A percentile compares a stretch with the other conserved stretches of the same genome.
These are phyloP conservation scores for Aplocera efformata DNA, from an alignment of 2,888 invertebrate species.

Conservation along the genomic window DNA sequence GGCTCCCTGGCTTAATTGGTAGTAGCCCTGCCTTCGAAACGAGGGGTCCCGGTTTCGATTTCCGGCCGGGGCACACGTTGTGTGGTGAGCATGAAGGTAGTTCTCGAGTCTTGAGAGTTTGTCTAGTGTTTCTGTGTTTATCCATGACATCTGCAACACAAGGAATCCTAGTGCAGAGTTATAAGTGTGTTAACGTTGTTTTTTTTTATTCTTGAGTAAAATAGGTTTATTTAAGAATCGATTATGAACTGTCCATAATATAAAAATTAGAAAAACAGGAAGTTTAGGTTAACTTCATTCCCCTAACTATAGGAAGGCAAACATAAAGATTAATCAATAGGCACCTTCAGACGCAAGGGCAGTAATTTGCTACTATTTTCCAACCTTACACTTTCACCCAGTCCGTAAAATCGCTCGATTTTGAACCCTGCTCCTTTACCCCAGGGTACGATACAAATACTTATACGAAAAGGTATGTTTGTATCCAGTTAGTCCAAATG, in stretches of 20 bases:
- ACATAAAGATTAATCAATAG: slow-evolving; percentile 36
- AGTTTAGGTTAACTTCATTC: slow-evolving; percentile 4
- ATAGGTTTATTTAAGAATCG: no score
- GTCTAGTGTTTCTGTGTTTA: no score
- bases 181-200: no score
- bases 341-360: slow-evolving; percentile 33
- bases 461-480: slow-evolving; percentile 12
- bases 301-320: slow-evolving; percentile 31
- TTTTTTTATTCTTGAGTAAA: no score
- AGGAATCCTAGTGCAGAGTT: no score
- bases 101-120: no score
- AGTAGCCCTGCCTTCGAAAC: no score
- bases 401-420: background rate
- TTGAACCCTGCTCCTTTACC: background rate
- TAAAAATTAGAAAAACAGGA: slow-evolving; percentile 1
- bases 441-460: background rate
- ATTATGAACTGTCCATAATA: background rate
- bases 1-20: no score
- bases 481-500: slow-evolving; percentile 33
- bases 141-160: no score
- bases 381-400: slow-evolving; percentile 9
- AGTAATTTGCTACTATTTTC: slow-evolving; percentile 36
- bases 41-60: no score
- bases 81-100: no score
- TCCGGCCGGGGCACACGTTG: no score